A percentile compares a stretch with the other conserved stretches of the same genome.
Evolutionary conservation across 53 echinoderm and acorn worm species (phyloP).

Genomic region (Echinarachnius parma): DNA sequence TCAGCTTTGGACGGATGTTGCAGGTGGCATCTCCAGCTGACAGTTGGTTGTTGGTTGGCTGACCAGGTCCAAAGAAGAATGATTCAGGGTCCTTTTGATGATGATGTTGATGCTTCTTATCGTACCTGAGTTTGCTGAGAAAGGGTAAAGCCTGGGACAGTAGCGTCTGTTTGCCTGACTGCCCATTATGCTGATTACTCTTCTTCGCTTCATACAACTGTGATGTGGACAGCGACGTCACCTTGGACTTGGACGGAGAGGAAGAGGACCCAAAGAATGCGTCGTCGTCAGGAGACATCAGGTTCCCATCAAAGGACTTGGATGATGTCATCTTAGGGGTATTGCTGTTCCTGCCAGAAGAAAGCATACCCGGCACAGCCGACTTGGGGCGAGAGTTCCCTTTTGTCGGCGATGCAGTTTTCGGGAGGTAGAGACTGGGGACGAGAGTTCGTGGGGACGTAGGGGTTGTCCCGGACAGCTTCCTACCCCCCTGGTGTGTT

Average conservation of each 20-base stretch:
- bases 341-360: neutral
- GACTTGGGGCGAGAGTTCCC: constrained; percentile 27
- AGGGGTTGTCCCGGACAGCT: constrained; percentile 24
- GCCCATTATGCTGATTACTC: neutral
- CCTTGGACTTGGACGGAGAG: neutral
- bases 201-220: constrained; percentile 12
- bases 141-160: constrained; percentile 32
- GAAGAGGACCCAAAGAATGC: constrained; percentile 10
- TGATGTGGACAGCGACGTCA: constrained; percentile 24
- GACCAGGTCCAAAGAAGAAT: neutral
- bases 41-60: too few relatives aligned
- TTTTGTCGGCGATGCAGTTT: constrained; percentile 26
- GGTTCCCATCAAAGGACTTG: constrained; percentile 37
- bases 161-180: constrained; percentile 6
- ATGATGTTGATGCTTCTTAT: too few relatives aligned
- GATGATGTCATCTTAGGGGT: constrained; percentile 23
- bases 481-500: constrained; percentile 16
- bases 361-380: constrained; percentile 19
- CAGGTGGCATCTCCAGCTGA: too few relatives aligned
- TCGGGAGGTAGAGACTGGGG: constrained; percentile 25
- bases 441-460: constrained; percentile 30
- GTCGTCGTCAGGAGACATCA: constrained; percentile 9
- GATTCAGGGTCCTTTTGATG: too few relatives aligned
- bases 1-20: too few relatives aligned
- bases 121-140: constrained; percentile 16